A percentile compares a stretch with the other conserved stretches of the same genome.
Conservation (phyloP, 2,113 vertebrate species). For the Ictidomys tridecemlineatus region DNA sequence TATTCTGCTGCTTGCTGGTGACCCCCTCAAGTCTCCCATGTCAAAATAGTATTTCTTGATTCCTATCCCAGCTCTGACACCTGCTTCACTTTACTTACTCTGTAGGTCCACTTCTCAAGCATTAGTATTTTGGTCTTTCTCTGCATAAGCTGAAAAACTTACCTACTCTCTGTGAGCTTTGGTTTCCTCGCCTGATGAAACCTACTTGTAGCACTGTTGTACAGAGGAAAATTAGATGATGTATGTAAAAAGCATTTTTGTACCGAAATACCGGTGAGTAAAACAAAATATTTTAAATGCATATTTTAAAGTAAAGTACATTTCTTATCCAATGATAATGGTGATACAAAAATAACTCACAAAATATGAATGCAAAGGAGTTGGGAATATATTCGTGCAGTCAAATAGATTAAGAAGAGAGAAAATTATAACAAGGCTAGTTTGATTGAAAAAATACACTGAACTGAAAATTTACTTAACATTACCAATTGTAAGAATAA, state of each 20-base stretch:
- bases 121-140: neutral
- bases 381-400: neutral
- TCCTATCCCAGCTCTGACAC: neutral
- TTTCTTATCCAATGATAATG: neutral
- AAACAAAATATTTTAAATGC: slow-evolving; percentile 7
- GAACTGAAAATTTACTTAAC: neutral
- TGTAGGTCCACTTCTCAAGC: neutral
- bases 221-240: neutral
- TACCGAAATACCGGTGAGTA: neutral
- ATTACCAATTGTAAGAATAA: neutral
- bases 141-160: neutral
- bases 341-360: neutral
- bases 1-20: neutral
- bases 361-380: neutral
- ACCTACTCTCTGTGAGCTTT: neutral
- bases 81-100: neutral
- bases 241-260: neutral
- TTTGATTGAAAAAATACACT: slow-evolving; percentile 1
- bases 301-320: neutral
- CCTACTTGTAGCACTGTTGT: neutral
- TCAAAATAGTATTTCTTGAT: neutral
- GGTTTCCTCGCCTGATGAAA: neutral
- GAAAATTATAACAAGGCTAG: neutral
- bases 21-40: neutral
- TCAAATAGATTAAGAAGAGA: neutral